Evolutionary conservation across 2,888 invertebrate species (phyloP), one percentile per base, ranked within the genome.

Genomic region (Drosophila picticornis): DNA sequence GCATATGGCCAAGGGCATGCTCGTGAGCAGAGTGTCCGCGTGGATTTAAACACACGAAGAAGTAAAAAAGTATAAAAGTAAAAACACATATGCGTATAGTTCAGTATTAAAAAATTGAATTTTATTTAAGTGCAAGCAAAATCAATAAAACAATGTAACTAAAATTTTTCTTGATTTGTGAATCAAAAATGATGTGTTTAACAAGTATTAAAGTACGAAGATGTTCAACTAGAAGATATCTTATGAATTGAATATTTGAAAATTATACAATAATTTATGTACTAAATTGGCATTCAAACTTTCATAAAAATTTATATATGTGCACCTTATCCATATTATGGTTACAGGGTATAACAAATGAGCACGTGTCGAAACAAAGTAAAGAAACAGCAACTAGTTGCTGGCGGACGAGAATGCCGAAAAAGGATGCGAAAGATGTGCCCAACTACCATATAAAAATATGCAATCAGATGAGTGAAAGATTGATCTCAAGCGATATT

Each of bases 401-500:
- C 68, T 72, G 75, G 62, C 64, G 34, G 63, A 70, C 73, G 46
- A 70, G 67, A 83, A 79, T 51, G 61, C 83, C 88, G 80, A 90
- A 91, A 90, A 87, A 84, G 85, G 90, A 85, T 84, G 85, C 73
- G 77, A 85, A 71, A 81, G 81, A 80, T 89, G 82, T 78, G 81
- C 68, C 75, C 78, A 81, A 85, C 90, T 86, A 90, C 86, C 85
- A 84, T 88, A 89, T 88, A 90, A 88, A 91, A 91, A 91, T 91
- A 91, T 91, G 89, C 92, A 91, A 91, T 92, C 91, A 90, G 84
- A 81, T 78, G 83, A 81, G 71, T 77, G 75, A 81, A 82, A 91
- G 91, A 92, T 92, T 91, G 92, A 92, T 92, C 91, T 87, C 84
- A 85, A 75, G 80, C 86, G 91, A 91, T 92, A 90, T 92, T 92